Conservation (phyloP, 2,888 invertebrate genomes). For the Endomychus coccineus region DNA sequence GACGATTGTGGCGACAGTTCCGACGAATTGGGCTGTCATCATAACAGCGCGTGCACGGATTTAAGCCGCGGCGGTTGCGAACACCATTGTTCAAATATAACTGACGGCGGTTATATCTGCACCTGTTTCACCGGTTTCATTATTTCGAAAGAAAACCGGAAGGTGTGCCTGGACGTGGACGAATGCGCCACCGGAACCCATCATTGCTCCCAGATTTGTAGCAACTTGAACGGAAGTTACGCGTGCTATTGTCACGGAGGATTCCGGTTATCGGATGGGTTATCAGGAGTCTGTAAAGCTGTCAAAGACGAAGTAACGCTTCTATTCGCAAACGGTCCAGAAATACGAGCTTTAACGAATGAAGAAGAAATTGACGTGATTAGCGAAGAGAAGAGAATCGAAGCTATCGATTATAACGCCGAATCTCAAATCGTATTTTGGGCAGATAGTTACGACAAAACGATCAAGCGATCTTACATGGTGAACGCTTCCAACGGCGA, state of each 20-base stretch:
- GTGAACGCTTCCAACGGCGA: slow-evolving; percentile 69
- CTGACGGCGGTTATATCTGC: slow-evolving; percentile 81
- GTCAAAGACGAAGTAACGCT: slow-evolving; percentile 58
- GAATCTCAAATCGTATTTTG: slow-evolving; percentile 82
- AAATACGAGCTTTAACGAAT: slow-evolving; percentile 69
- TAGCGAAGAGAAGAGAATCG: slow-evolving; percentile 78
- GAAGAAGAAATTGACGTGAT: slow-evolving; percentile 71
- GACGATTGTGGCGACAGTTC: slow-evolving; percentile 88
- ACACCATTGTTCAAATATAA: slow-evolving; percentile 83
- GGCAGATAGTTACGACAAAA: slow-evolving; percentile 87
- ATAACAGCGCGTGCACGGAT: slow-evolving; percentile 53
- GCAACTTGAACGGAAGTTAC: slow-evolving; percentile 84
- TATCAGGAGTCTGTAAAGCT: slow-evolving; percentile 78
- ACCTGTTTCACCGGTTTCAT: slow-evolving; percentile 83
- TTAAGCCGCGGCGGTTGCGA: slow-evolving; percentile 74
- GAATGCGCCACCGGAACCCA: slow-evolving; percentile 79
- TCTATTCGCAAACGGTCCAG: slow-evolving; percentile 76
- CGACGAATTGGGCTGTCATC: slow-evolving; percentile 86
- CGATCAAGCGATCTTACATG: slow-evolving; percentile 87
- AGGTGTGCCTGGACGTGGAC: slow-evolving; percentile 81
- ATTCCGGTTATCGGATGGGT: slow-evolving; percentile 65
- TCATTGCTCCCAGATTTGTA: slow-evolving; percentile 90
- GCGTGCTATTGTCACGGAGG: slow-evolving; percentile 81
- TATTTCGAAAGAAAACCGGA: slow-evolving; percentile 69
- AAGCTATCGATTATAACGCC: slow-evolving; percentile 86